Percentiles rank a stretch among this genome's conserved stretches.
phyloP scores from a whole-genome alignment of 64 coral and sea anemone species.

The Orbicella faveolata region DNA sequence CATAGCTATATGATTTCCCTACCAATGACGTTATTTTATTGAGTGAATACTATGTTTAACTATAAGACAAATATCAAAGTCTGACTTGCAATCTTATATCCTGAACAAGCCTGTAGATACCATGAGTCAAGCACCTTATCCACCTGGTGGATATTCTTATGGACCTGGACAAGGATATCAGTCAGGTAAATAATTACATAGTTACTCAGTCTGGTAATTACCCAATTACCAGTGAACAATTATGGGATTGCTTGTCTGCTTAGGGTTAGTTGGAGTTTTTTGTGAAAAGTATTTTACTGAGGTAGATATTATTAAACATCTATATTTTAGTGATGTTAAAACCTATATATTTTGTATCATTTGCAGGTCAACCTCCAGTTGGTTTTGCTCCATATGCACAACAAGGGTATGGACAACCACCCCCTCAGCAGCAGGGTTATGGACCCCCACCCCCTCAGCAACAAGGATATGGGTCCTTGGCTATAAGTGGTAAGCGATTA shows the following conservation, averaged over 20 bases:
- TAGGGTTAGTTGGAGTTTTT: background rate
- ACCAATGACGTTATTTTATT: no score
- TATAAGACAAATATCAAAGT: no score
- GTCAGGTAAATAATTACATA: background rate
- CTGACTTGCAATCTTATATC: background rate
- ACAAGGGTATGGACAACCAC: conserved; percentile 26
- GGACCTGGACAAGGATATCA: conserved; percentile 25
- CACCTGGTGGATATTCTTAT: conserved; percentile 2
- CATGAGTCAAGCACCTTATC: conserved; percentile 42
- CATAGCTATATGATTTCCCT: no score
- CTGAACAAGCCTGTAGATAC: background rate
- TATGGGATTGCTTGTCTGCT: background rate
- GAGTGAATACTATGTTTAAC: no score
- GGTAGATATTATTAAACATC: no score
- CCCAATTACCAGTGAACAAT: background rate
- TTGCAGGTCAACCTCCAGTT: conserved; percentile 55
- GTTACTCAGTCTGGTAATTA: no score
- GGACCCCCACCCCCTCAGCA: conserved; percentile 48
- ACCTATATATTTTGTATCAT: background rate
- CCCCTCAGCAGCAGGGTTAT: conserved; percentile 14
- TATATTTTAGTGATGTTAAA: background rate
- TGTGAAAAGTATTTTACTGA: background rate
- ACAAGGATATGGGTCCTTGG: conserved; percentile 25
- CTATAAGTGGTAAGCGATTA: background rate
- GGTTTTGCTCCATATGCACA: conserved; percentile 10